Evolutionary conservation across 2,888 invertebrate genomes (phyloP).

Genomic region (Dinocampus coccinellae): DNA sequence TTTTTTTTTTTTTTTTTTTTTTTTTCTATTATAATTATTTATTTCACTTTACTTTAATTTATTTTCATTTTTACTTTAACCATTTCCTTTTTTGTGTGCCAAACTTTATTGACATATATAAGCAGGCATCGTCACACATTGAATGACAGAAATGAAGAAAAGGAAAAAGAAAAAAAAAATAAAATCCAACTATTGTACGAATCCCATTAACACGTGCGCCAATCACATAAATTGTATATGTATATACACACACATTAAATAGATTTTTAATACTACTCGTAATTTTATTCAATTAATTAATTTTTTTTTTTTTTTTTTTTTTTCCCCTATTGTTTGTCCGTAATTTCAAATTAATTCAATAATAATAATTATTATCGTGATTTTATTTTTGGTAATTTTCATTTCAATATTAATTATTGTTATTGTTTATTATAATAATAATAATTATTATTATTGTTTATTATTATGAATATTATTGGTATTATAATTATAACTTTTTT

Average conservation of each 20-base stretch:
- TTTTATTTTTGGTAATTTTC: too few relatives aligned
- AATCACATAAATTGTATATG: conserved; percentile 36
- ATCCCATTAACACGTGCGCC: conserved; percentile 36
- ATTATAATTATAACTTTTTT: too few relatives aligned
- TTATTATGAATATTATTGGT: too few relatives aligned
- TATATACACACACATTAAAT: conserved; percentile 25
- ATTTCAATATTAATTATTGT: too few relatives aligned
- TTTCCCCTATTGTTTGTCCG: background rate
- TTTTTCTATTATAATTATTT: conserved; percentile 19
- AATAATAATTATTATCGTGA: too few relatives aligned
- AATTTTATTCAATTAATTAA: background rate
- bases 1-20: conserved; percentile 11
- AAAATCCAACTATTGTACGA: conserved; percentile 5
- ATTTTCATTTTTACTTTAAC: background rate
- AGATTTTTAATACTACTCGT: conserved; percentile 23
- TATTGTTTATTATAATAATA: too few relatives aligned
- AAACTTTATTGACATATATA: conserved; percentile 11
- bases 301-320: background rate
- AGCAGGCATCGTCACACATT: conserved; percentile 10
- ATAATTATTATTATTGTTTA: too few relatives aligned
- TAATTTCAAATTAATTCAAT: too few relatives aligned
- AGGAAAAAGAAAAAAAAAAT: too few relatives aligned
- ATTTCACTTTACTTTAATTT: background rate
- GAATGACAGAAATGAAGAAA: conserved; percentile 4
- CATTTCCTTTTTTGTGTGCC: background rate